Base-by-base conservation (phyloP, 2,797 vertebrate genomes). In the Neomorphus geoffroyi region DNA sequence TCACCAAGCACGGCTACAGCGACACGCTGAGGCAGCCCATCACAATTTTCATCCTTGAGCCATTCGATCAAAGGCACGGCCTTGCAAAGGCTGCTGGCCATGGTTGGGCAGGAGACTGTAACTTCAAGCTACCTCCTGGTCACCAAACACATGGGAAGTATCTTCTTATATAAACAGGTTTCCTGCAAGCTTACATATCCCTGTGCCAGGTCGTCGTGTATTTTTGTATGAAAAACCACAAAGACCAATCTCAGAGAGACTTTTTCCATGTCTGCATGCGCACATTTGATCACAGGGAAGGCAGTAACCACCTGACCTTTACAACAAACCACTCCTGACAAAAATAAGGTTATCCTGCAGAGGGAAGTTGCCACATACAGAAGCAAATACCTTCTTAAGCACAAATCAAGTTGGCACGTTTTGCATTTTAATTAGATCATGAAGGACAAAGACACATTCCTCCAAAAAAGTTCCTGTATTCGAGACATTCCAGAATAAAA, bases 11-110 rank as follows among this genome's bases (percentile, higher is more conserved):
- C 1, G 6, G 33, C 37, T 57, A 37, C n/a, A 60, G 17, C 1
- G 0, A 56, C 19, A 30, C 0, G 1, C 18, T 6, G 22, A 53
- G 7, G 11, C 8, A 66, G 27, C 7, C 32, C 32, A 7, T 5
- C 3, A 2, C 32, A 48, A 74, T 53, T 3, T 3, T 45, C 32
- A 26, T 16, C 35, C 41, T 22, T 16, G 16, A 89, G 23, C 16
- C 11, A 6, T 11, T 2, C 5, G 19, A 66, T 41, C 4, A 1
- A 51, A 53, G 37, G 26, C 24, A 30, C 4, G 16, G 28, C 46
- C 51, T 51, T 2, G 2, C 41, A 46, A n/a, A 50, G 35, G n/a
- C 28, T 71, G 28, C 41, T 43, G 66, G 18, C 18, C 6, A 2
- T 0, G 2, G 39, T 26, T 3, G 5, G 39, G 39, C 45, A 69